Conservation (phyloP, 2,888 invertebrate genomes). For the Hydrotaea diabolus region DNA sequence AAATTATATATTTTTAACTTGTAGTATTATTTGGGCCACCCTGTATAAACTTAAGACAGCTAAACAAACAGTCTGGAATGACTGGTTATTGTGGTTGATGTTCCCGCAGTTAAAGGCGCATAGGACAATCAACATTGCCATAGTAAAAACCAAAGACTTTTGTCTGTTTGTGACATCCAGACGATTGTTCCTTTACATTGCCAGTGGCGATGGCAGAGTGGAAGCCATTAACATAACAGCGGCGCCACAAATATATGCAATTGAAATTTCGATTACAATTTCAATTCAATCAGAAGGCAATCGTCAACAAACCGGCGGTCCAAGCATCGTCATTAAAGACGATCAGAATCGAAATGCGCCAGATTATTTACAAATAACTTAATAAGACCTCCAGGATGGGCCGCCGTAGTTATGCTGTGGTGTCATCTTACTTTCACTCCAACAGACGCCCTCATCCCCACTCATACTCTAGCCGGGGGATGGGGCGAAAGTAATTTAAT, state of each 20-base stretch:
- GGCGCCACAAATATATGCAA: constrained; percentile 42
- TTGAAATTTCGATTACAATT: constrained; percentile 35
- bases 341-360: background rate
- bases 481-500: constrained; percentile 28
- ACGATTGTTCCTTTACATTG: too few relatives aligned
- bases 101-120: too few relatives aligned
- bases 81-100: background rate
- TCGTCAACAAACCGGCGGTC: constrained; percentile 16
- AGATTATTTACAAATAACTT: constrained; percentile 42
- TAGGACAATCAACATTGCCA: background rate
- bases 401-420: too few relatives aligned
- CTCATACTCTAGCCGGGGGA: background rate
- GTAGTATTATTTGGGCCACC: too few relatives aligned
- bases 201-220: background rate
- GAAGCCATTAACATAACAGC: background rate
- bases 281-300: constrained; percentile 22
- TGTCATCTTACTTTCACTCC: background rate
- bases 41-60: too few relatives aligned
- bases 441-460: background rate
- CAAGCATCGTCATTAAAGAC: background rate
- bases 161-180: background rate
- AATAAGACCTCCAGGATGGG: background rate
- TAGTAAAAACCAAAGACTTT: background rate
- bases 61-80: too few relatives aligned
- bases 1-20: too few relatives aligned